Evolutionary conservation across 2,888 invertebrate genomes (phyloP).

Genomic region (Chelonus formosanus): DNA sequence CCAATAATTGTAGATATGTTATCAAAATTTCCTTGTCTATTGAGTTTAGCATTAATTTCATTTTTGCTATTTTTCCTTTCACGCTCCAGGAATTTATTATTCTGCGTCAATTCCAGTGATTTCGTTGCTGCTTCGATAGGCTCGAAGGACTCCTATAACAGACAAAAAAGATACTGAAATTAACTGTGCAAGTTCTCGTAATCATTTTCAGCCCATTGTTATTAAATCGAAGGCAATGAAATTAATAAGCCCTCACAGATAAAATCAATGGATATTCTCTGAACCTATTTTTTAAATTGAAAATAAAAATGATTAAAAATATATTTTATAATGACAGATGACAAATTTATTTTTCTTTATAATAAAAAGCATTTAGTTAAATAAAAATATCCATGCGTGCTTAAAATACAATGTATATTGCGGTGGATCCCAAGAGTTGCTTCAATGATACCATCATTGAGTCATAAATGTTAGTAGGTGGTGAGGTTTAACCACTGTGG

Average conservation of each 20-base stretch:
- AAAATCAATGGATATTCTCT: too few species aligned
- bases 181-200: not conserved
- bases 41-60: conserved; percentile 55
- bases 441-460: too few species aligned
- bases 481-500: conserved; percentile 24
- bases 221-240: not conserved
- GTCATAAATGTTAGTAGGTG: conserved; percentile 11
- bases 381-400: too few species aligned
- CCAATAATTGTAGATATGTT: conserved; percentile 34
- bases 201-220: conserved; percentile 2
- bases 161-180: conserved; percentile 11
- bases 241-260: too few species aligned
- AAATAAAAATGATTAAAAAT: too few species aligned
- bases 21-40: conserved; percentile 49
- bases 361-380: too few species aligned
- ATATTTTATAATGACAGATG: too few species aligned
- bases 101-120: conserved; percentile 15
- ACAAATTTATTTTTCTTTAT: too few species aligned
- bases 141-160: conserved; percentile 33
- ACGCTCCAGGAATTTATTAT: conserved; percentile 35
- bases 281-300: too few species aligned
- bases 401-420: too few species aligned
- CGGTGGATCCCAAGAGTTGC: too few species aligned
- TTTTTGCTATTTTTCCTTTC: conserved; percentile 51
- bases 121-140: conserved; percentile 26